Evolutionary conservation across 2,113 vertebrate species (phyloP).

Genomic region (Raphicerus campestris): DNA sequence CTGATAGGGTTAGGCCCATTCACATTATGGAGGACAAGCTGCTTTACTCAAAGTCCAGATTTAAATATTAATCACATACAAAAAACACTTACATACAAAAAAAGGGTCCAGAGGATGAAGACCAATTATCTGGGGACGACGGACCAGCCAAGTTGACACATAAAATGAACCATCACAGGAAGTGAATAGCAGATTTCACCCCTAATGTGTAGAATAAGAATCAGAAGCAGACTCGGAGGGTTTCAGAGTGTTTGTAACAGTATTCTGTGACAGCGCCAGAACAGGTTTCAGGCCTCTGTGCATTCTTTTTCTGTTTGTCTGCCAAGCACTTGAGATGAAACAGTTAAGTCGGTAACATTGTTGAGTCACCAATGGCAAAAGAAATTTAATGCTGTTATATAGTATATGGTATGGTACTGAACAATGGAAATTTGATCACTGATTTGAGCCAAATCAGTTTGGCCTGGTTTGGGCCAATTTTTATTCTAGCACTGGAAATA

Average conservation of each 20-base stretch:
- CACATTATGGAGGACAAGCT: neutral
- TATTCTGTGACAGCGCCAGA: neutral
- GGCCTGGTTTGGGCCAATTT: neutral
- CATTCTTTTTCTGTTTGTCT: neutral
- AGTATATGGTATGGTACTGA: neutral
- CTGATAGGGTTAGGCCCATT: neutral
- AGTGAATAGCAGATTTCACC: neutral
- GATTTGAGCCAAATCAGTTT: too few relatives aligned
- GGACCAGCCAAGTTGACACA: neutral
- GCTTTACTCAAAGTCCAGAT: neutral
- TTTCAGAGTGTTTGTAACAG: neutral
- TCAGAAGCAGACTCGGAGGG: neutral
- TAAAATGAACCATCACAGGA: neutral
- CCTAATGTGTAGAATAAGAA: neutral
- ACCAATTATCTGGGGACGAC: neutral
- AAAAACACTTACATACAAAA: neutral
- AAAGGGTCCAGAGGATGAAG: neutral
- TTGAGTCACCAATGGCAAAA: neutral
- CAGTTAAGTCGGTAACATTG: neutral
- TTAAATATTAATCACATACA: neutral
- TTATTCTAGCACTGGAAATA: neutral
- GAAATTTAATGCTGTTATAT: neutral
- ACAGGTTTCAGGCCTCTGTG: neutral
- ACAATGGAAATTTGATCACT: neutral
- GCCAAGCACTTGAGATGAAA: neutral